Base-by-base conservation (phyloP, 1,140 invertebrate species). In the Drosophila punjabiensis region DNA sequence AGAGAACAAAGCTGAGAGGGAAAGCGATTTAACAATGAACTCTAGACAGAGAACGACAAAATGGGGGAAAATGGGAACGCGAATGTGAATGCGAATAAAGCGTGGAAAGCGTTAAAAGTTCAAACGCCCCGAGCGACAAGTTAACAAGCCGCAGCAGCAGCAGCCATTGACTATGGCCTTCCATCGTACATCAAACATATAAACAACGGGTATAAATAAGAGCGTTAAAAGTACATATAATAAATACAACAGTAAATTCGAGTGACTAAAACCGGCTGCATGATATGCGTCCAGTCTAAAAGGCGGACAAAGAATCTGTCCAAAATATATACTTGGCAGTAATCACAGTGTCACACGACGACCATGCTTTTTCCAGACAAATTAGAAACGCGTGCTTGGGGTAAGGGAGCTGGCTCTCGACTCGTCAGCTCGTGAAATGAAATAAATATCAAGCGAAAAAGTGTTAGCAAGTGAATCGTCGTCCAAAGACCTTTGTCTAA, bases 61-160 rank as follows among this genome's bases (percentile, higher is more conserved):
- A 68, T 85, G 63, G 10, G 28, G 24, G 24, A 68, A 76, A 86
- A 86, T 86, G 71, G 50, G 32, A 71, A 50, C 30, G 69, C 43
- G 43, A 52, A 14, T 58, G 47, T 53, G 32, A 60, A 59, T 59
- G 62, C 13, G 33, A 64, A 64, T 60, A 18, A 60, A 60, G 24
- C 28, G 28, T 60, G 30, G 74, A 84, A 85, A 79, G 41, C 74
- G 78, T 84, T 79, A 84, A 89, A 85, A 89, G 81, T 89, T 89
- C 85, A 81, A 85, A 67, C 53, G 78, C 85, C 85, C 48, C 45
- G 48, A 68, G 62, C 77, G 56, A 80, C 56, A 62, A 69, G 78
- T 73, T 79, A 81, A 76, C 84, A 79, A 87, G 32, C 37, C 62
- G 60, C 71, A 69, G 55, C 47, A 76, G 55, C 59, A n/a, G n/a